Percentiles rank a stretch among this genome's conserved stretches.
Conservation (phyloP, 1,140 invertebrate genomes). For the Caenorhabditis tropicalis region DNA sequence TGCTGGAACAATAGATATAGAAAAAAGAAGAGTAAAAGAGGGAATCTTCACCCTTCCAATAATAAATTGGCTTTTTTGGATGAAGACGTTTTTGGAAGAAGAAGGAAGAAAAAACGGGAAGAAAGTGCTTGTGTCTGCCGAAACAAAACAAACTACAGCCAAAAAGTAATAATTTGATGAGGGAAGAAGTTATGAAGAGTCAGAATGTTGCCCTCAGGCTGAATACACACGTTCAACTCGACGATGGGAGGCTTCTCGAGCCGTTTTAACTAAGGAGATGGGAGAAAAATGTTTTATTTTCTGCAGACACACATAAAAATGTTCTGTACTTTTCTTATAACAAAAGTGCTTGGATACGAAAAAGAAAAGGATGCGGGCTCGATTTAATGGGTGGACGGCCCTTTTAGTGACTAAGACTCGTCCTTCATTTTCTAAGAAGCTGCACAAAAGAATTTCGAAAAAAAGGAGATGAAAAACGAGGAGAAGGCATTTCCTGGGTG, state of each 20-base stretch:
- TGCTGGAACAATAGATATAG: slow-evolving; percentile 18
- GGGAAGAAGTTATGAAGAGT: slow-evolving; percentile 38
- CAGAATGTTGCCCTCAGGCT: slow-evolving; percentile 40
- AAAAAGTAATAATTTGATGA: slow-evolving; percentile 44
- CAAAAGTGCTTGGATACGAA: slow-evolving; percentile 20
- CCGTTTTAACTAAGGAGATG: neutral
- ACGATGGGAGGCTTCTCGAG: neutral
- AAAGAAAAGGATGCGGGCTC: neutral
- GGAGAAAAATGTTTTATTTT: slow-evolving; percentile 33
- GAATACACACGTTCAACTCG: slow-evolving; percentile 33
- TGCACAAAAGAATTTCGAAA: slow-evolving; percentile 3
- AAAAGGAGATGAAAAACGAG: neutral
- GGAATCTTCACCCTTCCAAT: slow-evolving; percentile 37
- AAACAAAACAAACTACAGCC: slow-evolving; percentile 27
- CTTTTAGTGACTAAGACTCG: neutral
- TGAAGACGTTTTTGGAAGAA: slow-evolving; percentile 7
- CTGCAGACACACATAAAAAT: slow-evolving; percentile 25
- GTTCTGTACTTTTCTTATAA: slow-evolving; percentile 37
- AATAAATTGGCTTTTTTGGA: slow-evolving; percentile 16
- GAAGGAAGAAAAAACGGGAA: neutral
- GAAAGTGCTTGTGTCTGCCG: neutral
- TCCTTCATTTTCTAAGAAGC: neutral
- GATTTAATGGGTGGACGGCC: slow-evolving; percentile 13
- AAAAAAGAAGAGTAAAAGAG: neutral
- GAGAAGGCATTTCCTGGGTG: slow-evolving; percentile 3